Percentiles rank a stretch among this genome's conserved stretches.
These are phyloP conservation scores for Dryococelus australis DNA, from an alignment of 2,888 invertebrate genomes.

Conservation along the genomic window DNA sequence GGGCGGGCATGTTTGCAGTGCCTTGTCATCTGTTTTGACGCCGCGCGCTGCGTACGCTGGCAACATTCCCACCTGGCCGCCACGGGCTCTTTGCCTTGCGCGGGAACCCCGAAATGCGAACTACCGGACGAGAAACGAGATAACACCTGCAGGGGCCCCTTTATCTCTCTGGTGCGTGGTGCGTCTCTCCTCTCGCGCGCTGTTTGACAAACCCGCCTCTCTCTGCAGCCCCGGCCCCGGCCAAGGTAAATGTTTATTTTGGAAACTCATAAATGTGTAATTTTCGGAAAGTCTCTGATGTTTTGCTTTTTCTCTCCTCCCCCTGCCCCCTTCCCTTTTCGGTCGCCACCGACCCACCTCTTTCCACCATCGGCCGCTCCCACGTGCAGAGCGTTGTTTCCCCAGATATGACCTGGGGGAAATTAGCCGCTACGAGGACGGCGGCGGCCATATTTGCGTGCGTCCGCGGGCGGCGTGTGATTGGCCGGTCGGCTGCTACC, in stretches of 20 bases:
- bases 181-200: too few relatives aligned
- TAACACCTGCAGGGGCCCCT: not conserved
- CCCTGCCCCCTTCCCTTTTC: not conserved
- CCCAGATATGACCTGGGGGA: conserved; percentile 25
- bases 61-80: not conserved
- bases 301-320: conserved; percentile 7
- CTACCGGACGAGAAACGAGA: not conserved
- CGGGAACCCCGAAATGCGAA: not conserved
- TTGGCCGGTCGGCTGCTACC: not conserved
- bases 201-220: not conserved
- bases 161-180: not conserved
- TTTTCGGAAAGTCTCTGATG: conserved; percentile 24
- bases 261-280: conserved; percentile 28
- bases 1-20: not conserved
- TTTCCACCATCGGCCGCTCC: not conserved
- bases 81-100: not conserved
- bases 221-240: not conserved
- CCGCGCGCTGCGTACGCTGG: not conserved
- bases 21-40: not conserved
- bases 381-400: not conserved
- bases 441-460: not conserved
- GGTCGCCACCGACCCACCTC: too few relatives aligned
- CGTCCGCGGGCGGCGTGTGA: not conserved
- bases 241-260: conserved; percentile 24
- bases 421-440: conserved; percentile 12